A percentile compares a stretch with the other conserved stretches of the same genome.
phyloP scores from a whole-genome alignment of 2,888 invertebrate genomes.

The Myopa testacea region DNA sequence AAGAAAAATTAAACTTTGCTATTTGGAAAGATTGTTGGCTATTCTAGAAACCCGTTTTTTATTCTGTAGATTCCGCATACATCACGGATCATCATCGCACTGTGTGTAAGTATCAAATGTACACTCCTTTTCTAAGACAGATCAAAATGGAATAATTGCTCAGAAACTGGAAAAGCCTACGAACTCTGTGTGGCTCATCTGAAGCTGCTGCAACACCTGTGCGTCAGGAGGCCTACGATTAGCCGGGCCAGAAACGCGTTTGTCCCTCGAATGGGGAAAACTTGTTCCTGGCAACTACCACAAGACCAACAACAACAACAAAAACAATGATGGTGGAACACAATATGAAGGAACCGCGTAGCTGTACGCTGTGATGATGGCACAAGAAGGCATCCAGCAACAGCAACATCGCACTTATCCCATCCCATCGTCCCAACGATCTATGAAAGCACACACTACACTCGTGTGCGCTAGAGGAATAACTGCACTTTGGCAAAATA shows the following conservation, averaged over 20 bases:
- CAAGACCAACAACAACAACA: conserved; percentile 24
- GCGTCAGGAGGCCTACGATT: conserved; percentile 51
- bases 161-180: conserved; percentile 46
- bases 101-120: conserved; percentile 19
- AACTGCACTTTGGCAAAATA: conserved; percentile 62
- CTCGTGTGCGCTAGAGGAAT: conserved; percentile 42
- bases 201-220: conserved; percentile 45
- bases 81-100: too few relatives aligned
- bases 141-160: conserved; percentile 62
- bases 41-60: not conserved
- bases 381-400: conserved; percentile 16
- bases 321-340: not conserved
- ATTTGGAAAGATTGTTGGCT: not conserved
- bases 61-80: not conserved
- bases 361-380: conserved; percentile 21
- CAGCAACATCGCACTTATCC: not conserved
- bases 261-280: conserved; percentile 42
- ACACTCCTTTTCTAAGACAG: conserved; percentile 41
- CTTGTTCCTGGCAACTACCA: conserved; percentile 14
- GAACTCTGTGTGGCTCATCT: conserved; percentile 46
- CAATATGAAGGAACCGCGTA: conserved; percentile 1
- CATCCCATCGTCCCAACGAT: conserved; percentile 20
- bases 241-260: conserved; percentile 49
- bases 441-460: conserved; percentile 26
- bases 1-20: too few relatives aligned